A percentile compares a stretch with the other conserved stretches of the same genome.
These are phyloP conservation scores for Grallaria varia DNA, from an alignment of 2,113 vertebrate species.

Conservation along the genomic window DNA sequence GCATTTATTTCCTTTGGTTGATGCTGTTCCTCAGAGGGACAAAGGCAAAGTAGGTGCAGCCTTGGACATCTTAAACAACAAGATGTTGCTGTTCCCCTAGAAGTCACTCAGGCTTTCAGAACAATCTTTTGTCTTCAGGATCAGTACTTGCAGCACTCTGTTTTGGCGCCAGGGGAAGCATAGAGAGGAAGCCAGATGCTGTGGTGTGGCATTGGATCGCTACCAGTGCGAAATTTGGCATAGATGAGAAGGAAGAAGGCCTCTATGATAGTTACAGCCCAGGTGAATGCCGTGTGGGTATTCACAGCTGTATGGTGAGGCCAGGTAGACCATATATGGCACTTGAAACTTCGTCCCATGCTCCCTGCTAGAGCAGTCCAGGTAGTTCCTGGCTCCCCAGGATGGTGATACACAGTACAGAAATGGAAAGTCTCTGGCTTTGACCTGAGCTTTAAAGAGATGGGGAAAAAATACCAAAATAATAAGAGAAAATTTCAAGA, in stretches of 20 bases:
- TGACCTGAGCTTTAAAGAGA: not conserved
- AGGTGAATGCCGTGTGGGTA: rapidly evolving
- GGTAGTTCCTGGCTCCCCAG: not conserved
- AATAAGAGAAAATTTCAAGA: not conserved
- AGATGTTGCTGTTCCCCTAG: not conserved
- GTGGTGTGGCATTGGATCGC: rapidly evolving
- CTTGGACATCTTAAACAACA: rapidly evolving
- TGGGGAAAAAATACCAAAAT: rapidly evolving
- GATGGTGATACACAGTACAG: rapidly evolving
- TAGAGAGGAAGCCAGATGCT: not conserved
- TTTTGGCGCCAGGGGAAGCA: no score
- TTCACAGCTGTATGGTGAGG: not conserved
- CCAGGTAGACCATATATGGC: rapidly evolving
- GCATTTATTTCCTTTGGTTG: not conserved
- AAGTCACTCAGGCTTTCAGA: not conserved
- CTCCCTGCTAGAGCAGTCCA: not conserved
- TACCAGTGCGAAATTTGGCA: not conserved
- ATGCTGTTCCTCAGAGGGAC: not conserved
- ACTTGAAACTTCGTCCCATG: not conserved
- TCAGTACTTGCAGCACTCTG: not conserved
- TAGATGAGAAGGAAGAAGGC: not conserved
- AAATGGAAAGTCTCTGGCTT: not conserved
- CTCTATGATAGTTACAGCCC: not conserved
- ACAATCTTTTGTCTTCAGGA: no score
- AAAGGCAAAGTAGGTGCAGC: rapidly evolving